Conservation (phyloP, 2,888 invertebrate species). For the Synanthedon andrenaeformis region DNA sequence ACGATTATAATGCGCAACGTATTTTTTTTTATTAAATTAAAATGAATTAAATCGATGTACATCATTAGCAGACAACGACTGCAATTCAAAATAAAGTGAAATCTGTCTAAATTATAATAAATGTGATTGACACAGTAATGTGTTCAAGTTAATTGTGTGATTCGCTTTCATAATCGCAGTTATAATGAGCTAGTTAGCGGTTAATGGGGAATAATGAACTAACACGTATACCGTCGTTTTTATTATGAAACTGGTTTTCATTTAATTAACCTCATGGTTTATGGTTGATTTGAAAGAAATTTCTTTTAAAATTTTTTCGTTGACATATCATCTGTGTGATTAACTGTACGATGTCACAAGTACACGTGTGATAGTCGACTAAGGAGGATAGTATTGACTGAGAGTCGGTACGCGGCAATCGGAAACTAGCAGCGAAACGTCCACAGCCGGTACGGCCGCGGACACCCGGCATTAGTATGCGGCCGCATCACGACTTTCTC, state of each 20-base stretch:
- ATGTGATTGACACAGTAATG: conserved; percentile 6
- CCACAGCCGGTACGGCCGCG: conserved; percentile 11
- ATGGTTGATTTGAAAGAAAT: too few species aligned
- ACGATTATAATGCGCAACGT: too few species aligned
- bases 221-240: not conserved
- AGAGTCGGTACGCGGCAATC: conserved; percentile 1
- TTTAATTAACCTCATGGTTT: not conserved
- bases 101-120: conserved; percentile 1
- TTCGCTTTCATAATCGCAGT: conserved; percentile 8
- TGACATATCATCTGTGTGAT: too few species aligned
- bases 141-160: conserved; percentile 4
- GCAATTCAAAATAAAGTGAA: not conserved
- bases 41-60: too few species aligned
- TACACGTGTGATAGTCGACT: too few species aligned
- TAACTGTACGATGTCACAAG: too few species aligned
- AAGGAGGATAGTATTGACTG: too few species aligned
- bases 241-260: not conserved
- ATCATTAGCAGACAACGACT: too few species aligned
- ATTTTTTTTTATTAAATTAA: too few species aligned
- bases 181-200: conserved; percentile 7
- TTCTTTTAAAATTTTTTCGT: too few species aligned
- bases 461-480: conserved; percentile 57
- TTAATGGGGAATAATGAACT: not conserved
- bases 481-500: conserved; percentile 66
- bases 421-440: conserved; percentile 34